phyloP scores from a whole-genome alignment of 1,140 invertebrate genomes.

The Trichoplusia ni region DNA sequence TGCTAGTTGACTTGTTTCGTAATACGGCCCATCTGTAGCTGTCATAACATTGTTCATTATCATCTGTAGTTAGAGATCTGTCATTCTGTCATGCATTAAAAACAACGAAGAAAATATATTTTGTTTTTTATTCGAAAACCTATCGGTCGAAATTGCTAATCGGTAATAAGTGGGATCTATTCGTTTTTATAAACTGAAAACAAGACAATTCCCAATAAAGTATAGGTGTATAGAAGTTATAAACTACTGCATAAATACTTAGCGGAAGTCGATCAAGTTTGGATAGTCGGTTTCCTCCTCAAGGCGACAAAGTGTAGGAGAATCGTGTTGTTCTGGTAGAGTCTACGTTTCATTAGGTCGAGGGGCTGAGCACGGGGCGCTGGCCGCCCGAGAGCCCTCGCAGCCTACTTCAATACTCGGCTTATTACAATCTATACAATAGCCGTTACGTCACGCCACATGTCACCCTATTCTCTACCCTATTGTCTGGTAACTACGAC shows the following conservation, averaged over 20 bases:
- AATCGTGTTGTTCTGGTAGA: slow-evolving; percentile 33
- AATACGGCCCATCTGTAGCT: slow-evolving; percentile 31
- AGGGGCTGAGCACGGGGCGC: slow-evolving; percentile 45
- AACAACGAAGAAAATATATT: slow-evolving; percentile 34
- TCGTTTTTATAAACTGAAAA: too few species aligned
- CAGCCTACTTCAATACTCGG: slow-evolving; percentile 47
- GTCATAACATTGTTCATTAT: slow-evolving; percentile 28
- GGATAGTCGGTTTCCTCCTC: slow-evolving; percentile 13
- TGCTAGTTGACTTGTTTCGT: slow-evolving; percentile 34
- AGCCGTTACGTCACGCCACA: slow-evolving; percentile 38
- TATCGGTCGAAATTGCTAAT: neutral
- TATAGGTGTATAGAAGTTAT: too few species aligned
- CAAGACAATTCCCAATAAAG: too few species aligned
- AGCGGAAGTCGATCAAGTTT: too few species aligned
- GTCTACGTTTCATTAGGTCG: slow-evolving; percentile 51
- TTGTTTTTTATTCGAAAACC: neutral
- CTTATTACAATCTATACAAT: slow-evolving; percentile 49
- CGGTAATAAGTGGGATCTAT: neutral
- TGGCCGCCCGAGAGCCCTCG: slow-evolving; percentile 51
- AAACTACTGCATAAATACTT: too few species aligned
- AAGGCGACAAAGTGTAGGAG: slow-evolving; percentile 13
- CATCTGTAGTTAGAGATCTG: slow-evolving; percentile 26
- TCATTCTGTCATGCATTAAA: slow-evolving; percentile 35
- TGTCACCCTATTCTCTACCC: slow-evolving; percentile 33
- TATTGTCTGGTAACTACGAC: slow-evolving; percentile 30